Evolutionary conservation across 2,113 vertebrate genomes (phyloP), one percentile per base, ranked within the genome.

Genomic region (Sinocyclocheilus rhinocerous): DNA sequence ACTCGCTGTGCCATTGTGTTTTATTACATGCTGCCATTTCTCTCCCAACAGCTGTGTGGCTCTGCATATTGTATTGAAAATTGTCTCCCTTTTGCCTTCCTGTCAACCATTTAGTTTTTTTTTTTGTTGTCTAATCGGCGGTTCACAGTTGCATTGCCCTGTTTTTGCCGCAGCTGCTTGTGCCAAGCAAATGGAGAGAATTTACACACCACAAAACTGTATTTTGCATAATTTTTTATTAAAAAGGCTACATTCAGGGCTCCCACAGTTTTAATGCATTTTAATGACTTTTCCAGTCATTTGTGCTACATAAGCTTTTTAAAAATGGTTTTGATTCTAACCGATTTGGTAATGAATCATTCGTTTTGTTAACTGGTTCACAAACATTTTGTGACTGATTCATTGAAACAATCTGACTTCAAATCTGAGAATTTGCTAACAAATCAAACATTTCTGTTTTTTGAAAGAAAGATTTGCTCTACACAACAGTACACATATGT

Each of bases 21-120:
- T 55, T 83, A 57, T 59, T 55, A 59, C 67, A 57, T 42, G 50
- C 20, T 33, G 29, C 29, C 29, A 33, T 33, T 33, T 57, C 67
- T 84, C 22, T 11, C 33, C 50, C 39, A 42, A 84, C 81, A 55
- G 33, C 81, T 42, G 24, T 82, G 45, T 8, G 50, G 69, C 10
- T 84, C 50, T 72, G 50, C 29, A 72, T 84, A 73, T 72, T 59
- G 50, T 15, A n/a, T 73, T 48, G 39, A 10, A 67, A 48, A 81
- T 81, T 29, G 59, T 16, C 12, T 82, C 63, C 39, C 57, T 24
- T 4, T 69, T 67, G 15, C n/a, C 24, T 69, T 26, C 63, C 42
- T 82, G 42, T 52, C 15, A 69, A 26, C 63, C 80, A 50, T 69
- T 82, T 82, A 33, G 45, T 1, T 11, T 81, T 36, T 59, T 73